Evolutionary conservation across 2,113 vertebrate genomes (phyloP).

Genomic region (Campylomormyrus tamandua): DNA sequence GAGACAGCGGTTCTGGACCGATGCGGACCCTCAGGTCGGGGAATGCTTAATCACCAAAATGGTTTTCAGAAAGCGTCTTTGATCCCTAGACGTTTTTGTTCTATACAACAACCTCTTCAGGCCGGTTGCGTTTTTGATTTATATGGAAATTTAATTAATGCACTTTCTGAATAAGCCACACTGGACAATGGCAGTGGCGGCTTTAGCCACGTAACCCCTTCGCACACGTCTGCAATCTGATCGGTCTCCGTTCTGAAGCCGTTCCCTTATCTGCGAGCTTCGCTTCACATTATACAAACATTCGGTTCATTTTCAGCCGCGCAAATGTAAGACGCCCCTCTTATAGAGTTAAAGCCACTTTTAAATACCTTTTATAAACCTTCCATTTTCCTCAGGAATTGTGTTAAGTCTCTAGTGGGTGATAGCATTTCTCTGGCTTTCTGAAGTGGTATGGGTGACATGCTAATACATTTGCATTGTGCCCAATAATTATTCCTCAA

Average conservation of each 20-base stretch:
- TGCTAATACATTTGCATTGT: constrained; percentile 69
- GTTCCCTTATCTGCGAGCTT: neutral
- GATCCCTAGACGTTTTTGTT: constrained; percentile 8
- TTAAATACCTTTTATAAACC: constrained; percentile 28
- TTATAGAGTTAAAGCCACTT: constrained; percentile 23
- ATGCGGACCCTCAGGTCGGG: neutral
- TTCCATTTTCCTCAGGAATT: constrained; percentile 49
- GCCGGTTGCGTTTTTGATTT: constrained; percentile 3
- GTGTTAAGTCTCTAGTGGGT: constrained; percentile 46
- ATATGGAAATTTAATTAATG: constrained; percentile 15
- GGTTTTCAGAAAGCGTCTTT: constrained; percentile 12
- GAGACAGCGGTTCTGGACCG: neutral
- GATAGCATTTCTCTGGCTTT: constrained; percentile 45
- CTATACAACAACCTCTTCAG: constrained; percentile 1
- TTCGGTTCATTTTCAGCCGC: constrained; percentile 13
- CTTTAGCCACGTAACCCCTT: neutral
- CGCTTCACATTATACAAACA: constrained; percentile 16
- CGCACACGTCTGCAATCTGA: constrained; percentile 6
- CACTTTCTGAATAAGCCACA: constrained; percentile 13
- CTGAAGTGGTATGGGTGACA: constrained; percentile 65
- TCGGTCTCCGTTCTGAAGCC: neutral
- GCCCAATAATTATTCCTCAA: constrained; percentile 62
- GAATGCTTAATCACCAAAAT: neutral
- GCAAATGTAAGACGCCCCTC: constrained; percentile 15
- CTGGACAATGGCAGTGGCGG: neutral